Conservation (phyloP, 2,113 vertebrate genomes). For the Numenius arquata region DNA sequence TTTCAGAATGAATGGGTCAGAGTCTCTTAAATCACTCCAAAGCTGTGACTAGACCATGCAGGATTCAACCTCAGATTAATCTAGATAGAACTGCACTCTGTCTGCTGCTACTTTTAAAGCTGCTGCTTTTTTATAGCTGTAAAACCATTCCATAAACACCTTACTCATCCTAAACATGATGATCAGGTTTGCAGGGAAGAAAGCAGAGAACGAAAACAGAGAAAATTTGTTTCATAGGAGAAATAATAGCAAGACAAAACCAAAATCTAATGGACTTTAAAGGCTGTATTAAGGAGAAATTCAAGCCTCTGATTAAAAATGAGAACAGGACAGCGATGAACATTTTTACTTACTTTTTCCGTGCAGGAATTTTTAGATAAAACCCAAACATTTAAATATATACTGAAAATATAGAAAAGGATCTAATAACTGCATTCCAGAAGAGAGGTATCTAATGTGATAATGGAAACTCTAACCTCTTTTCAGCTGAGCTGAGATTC, state of each 20-base stretch:
- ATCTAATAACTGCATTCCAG: slow-evolving; percentile 1
- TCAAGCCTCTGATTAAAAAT: neutral
- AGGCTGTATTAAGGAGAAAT: neutral
- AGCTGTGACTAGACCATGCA: neutral
- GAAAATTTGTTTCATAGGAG: neutral
- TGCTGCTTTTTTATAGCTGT: neutral
- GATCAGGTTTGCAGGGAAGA: neutral
- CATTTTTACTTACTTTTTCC: neutral
- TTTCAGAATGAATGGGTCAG: neutral
- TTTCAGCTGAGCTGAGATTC: slow-evolving; percentile 60
- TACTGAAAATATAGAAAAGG: neutral
- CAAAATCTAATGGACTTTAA: slow-evolving; percentile 13
- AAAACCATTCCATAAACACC: neutral
- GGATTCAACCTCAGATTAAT: neutral
- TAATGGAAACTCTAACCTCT: slow-evolving; percentile 52
- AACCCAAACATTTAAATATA: neutral
- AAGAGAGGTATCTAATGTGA: slow-evolving; percentile 11
- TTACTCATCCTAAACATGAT: neutral
- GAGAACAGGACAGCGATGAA: neutral
- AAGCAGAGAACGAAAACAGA: neutral
- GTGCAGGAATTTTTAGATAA: slow-evolving; percentile 15
- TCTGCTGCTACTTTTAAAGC: neutral
- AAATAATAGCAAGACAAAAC: neutral
- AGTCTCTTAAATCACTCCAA: neutral
- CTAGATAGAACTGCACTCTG: neutral